Percentiles rank a stretch among this genome's conserved stretches.
Conservation (phyloP, 2,888 invertebrate species). For the Xylophagus ater region DNA sequence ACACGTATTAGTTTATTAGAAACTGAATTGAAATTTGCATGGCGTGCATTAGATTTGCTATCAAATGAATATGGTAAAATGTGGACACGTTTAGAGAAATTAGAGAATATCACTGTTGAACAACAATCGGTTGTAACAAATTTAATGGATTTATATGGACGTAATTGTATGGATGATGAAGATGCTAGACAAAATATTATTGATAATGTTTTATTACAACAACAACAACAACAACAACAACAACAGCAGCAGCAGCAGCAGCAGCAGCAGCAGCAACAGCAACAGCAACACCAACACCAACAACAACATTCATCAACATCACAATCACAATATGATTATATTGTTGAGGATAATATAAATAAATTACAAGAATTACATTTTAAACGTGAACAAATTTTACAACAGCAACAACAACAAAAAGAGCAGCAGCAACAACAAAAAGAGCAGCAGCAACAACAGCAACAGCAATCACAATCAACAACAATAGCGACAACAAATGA, state of each 20-base stretch:
- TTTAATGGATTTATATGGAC: constrained; percentile 45
- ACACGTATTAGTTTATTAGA: constrained; percentile 78
- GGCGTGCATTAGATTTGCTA: constrained; percentile 80
- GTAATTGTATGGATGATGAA: constrained; percentile 33
- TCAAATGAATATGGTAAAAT: constrained; percentile 88
- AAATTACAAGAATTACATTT: constrained; percentile 9
- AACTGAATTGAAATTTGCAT: constrained; percentile 83
- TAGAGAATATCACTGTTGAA: constrained; percentile 75
- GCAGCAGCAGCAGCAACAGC: constrained; percentile 7
- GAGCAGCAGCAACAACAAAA: constrained; percentile 20
- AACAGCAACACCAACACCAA: neutral
- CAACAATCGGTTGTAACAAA: constrained; percentile 86
- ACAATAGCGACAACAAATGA: constrained; percentile 28
- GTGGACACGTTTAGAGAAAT: constrained; percentile 83
- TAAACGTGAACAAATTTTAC: constrained; percentile 4
- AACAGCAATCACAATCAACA: constrained; percentile 26
- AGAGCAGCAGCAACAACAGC: neutral
- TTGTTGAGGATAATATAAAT: constrained; percentile 1
- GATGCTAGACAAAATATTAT: too few species aligned
- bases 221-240: constrained; percentile 3
- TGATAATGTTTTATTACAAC: constrained; percentile 3
- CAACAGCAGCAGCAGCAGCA: constrained; percentile 23
- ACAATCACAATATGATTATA: too few species aligned
- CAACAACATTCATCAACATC: too few species aligned
- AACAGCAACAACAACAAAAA: constrained; percentile 15